Conservation (phyloP, 2,888 invertebrate species). For the Ellobium chinense region DNA sequence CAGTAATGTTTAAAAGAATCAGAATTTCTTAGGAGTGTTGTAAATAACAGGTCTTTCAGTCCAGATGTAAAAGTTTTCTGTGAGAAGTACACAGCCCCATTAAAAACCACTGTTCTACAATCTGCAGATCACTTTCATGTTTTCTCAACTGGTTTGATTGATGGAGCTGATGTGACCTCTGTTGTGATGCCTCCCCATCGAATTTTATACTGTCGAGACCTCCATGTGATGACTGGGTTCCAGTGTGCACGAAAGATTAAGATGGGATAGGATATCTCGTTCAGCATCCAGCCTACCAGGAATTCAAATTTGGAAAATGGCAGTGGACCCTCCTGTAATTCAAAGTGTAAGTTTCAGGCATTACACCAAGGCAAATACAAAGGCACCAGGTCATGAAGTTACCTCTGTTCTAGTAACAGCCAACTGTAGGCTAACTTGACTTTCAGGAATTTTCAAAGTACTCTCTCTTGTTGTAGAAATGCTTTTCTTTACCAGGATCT, state of each 20-base stretch:
- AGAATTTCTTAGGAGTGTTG: no score
- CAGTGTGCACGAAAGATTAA: slow-evolving; percentile 92
- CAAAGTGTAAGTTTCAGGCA: no score
- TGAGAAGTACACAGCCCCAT: no score
- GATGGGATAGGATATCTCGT: slow-evolving; percentile 93
- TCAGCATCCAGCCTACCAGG: slow-evolving; percentile 95
- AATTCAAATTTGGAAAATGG: slow-evolving; percentile 97
- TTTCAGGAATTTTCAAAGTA: no score
- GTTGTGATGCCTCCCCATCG: slow-evolving; percentile 90
- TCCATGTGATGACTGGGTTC: slow-evolving; percentile 95
- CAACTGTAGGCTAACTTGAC: no score
- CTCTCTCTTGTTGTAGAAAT: no score
- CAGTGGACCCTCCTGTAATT: slow-evolving; percentile 89
- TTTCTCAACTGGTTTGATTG: slow-evolving; percentile 28
- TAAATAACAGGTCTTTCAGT: no score
- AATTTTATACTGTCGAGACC: slow-evolving; percentile 89
- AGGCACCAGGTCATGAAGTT: no score
- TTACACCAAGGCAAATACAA: no score
- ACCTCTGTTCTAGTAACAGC: no score
- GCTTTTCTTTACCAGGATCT: no score
- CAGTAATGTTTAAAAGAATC: not conserved
- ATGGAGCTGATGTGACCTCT: slow-evolving; percentile 35
- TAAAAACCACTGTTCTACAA: not conserved
- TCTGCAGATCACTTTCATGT: not conserved
- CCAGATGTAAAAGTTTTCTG: no score